These are phyloP conservation scores for Aleiodes testaceus DNA, from an alignment of 2,888 invertebrate species.

Conservation along the genomic window DNA sequence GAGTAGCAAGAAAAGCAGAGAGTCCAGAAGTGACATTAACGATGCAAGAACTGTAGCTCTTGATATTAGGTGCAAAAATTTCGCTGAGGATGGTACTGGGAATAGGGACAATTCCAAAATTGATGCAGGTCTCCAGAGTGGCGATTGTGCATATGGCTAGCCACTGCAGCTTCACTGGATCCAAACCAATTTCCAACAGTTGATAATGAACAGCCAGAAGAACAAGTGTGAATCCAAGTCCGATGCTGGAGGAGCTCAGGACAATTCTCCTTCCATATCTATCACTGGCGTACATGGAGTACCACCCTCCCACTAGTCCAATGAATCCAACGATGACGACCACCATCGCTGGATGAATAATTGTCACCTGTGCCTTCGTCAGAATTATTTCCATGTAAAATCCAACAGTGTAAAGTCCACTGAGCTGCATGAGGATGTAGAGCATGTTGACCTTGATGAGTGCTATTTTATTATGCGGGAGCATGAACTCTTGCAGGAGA, in stretches of 20 bases:
- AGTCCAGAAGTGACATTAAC: constrained; percentile 57
- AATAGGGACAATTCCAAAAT: constrained; percentile 57
- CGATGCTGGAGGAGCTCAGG: constrained; percentile 48
- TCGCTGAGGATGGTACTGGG: constrained; percentile 62
- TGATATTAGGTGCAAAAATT: constrained; percentile 61
- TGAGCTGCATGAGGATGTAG: constrained; percentile 62
- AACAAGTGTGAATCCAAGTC: constrained; percentile 35
- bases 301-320: constrained; percentile 43
- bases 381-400: constrained; percentile 63
- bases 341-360: constrained; percentile 52
- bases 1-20: constrained; percentile 59
- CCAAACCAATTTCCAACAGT: constrained; percentile 56
- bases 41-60: constrained; percentile 59
- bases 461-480: constrained; percentile 54
- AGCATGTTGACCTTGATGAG: constrained; percentile 56
- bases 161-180: constrained; percentile 55
- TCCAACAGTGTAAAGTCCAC: constrained; percentile 59
- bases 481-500: constrained; percentile 46
- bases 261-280: constrained; percentile 62
- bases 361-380: constrained; percentile 48
- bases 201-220: constrained; percentile 50
- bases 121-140: constrained; percentile 52
- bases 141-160: constrained; percentile 54
- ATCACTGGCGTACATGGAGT: constrained; percentile 59
- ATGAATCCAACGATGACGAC: constrained; percentile 43